Evolutionary conservation across 2,797 vertebrate species (phyloP).

Genomic region (Syngnathus acus): DNA sequence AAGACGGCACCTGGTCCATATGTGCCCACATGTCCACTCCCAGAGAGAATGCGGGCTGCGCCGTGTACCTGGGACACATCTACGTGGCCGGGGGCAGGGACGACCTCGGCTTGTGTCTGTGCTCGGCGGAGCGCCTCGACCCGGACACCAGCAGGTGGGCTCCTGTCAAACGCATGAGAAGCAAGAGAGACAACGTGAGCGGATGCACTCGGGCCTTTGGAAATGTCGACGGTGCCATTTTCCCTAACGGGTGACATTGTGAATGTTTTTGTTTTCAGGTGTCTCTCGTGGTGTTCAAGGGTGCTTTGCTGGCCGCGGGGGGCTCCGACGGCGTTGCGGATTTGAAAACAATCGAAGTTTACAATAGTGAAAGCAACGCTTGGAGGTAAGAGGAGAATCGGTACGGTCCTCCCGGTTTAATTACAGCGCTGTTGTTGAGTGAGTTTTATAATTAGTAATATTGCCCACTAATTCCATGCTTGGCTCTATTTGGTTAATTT

Average conservation of each 20-base stretch:
- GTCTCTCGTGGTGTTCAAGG: slow-evolving; percentile 56
- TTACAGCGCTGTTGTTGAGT: neutral
- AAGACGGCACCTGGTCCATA: slow-evolving; percentile 51
- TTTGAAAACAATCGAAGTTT: slow-evolving; percentile 60
- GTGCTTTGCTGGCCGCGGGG: slow-evolving; percentile 54
- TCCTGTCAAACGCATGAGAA: slow-evolving; percentile 43
- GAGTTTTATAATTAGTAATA: neutral
- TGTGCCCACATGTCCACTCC: slow-evolving; percentile 53
- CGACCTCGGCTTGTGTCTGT: slow-evolving; percentile 48
- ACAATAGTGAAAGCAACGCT: slow-evolving; percentile 54
- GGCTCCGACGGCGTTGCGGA: slow-evolving; percentile 55
- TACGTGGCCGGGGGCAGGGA: slow-evolving; percentile 53
- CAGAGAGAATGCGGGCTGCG: slow-evolving; percentile 56
- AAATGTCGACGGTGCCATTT: neutral
- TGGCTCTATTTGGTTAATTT: no score
- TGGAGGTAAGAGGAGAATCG: slow-evolving; percentile 50
- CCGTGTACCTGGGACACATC: slow-evolving; percentile 45
- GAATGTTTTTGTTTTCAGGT: slow-evolving; percentile 27
- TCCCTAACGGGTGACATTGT: neutral
- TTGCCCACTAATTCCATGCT: neutral
- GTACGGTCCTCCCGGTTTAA: neutral
- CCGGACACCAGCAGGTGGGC: slow-evolving; percentile 38
- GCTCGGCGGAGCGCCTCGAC: slow-evolving; percentile 45
- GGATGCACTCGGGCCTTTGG: neutral
- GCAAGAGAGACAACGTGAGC: slow-evolving; percentile 52